A percentile compares a stretch with the other conserved stretches of the same genome.
Evolutionary conservation across 1,140 invertebrate species (phyloP).

Genomic region (Eriocheir sinensis): DNA sequence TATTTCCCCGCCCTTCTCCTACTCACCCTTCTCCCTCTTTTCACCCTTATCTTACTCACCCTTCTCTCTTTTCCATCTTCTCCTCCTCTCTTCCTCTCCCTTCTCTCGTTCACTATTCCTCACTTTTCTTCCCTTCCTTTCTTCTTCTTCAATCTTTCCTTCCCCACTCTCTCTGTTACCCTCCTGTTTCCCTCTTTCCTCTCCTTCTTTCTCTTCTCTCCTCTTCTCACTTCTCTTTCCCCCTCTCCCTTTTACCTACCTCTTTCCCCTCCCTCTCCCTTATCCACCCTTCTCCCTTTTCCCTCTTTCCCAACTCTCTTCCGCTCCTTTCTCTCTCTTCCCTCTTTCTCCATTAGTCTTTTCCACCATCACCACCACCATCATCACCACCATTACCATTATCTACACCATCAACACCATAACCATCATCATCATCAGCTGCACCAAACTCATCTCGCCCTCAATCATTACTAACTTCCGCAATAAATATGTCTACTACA

Average conservation of each 20-base stretch:
- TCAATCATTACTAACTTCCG: neutral
- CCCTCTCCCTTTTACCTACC: neutral
- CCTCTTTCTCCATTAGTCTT: neutral
- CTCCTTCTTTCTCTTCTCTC: neutral
- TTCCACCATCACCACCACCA: neutral
- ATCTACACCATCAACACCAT: neutral
- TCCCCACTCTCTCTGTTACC: neutral
- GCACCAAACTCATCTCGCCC: neutral
- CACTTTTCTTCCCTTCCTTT: no score
- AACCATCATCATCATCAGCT: neutral
- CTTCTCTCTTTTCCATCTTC: neutral
- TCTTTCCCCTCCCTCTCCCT: no score
- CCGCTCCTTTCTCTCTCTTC: neutral
- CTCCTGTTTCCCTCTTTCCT: neutral
- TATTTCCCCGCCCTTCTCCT: neutral
- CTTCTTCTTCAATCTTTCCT: neutral
- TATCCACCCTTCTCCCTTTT: neutral
- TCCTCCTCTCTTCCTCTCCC: neutral
- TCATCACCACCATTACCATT: neutral
- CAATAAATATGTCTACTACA: no score
- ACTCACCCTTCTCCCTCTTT: no score
- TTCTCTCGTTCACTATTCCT: neutral
- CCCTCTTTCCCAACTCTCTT: neutral
- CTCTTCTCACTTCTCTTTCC: neutral
- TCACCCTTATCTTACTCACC: neutral